Base-by-base conservation (phyloP, 2,888 invertebrate genomes). In the Lordiphosa fenestrarum region DNA sequence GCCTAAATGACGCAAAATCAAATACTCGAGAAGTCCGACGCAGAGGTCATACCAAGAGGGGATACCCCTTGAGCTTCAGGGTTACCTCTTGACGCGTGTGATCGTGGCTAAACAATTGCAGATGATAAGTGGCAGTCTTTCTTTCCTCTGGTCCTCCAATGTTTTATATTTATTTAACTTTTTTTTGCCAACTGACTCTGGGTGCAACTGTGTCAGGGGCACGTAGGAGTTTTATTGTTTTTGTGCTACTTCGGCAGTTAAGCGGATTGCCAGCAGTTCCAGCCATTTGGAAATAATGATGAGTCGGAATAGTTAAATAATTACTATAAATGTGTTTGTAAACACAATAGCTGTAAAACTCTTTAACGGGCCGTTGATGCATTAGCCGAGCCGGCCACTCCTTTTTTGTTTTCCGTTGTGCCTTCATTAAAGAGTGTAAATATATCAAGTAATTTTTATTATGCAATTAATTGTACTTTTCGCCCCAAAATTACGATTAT, bases 301-400 rank as follows among this genome's bases (percentile, higher is more conserved):
- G 67, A 51, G 61, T 52, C 60, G 46, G 66, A 78, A 71, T 82
- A 68, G 65, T 71, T 71, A 77, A 80, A 80, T 81, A 77, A 80
- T 82, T 82, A 70, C 60, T 65, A 71, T 74, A 69, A 70, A 81
- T 63, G 68, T 41, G 42, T 50, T 52, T 37, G 40, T 30, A 30
- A 30, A 30, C 30, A 30, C 39, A 46, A 19, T 19, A 25, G 25
- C 21, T 41, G 40, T 15, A 46, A 46, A 10, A 46, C 46, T 35
- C 35, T 30, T 46, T 4, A 44, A 30, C 15, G 7, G 10, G n/a
- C 46, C 25, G 7, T 9, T 9, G 3, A 30, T 30, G 9, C 30
- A 30, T 9, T 30, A 30, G 30, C 30, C 9, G 3, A 10, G 30
- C 4, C 21, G 33, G 36, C 36, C 36, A 47, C 47, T 6, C 47